Evolutionary conservation across 2,113 vertebrate species (phyloP).

Genomic region (Anoplopoma fimbria): DNA sequence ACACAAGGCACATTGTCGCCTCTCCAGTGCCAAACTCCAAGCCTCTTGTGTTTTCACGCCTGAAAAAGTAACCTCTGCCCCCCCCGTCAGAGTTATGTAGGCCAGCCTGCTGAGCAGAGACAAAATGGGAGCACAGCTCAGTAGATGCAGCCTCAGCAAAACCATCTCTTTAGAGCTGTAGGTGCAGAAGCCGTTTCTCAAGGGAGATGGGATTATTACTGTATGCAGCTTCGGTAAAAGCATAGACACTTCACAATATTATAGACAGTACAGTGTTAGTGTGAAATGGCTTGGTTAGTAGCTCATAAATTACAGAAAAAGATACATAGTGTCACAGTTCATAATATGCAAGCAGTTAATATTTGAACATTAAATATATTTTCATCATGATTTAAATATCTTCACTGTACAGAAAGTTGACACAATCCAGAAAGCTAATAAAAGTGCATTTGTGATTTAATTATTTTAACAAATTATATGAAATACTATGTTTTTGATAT

Average conservation of each 20-base stretch:
- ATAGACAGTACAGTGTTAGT: conserved; percentile 4
- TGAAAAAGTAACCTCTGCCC: conserved; percentile 42
- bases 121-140: conserved; percentile 57
- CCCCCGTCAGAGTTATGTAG: conserved; percentile 63
- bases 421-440: neutral
- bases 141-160: conserved; percentile 62
- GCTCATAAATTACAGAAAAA: neutral
- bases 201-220: conserved; percentile 26
- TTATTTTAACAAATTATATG: neutral
- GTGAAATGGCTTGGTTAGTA: neutral
- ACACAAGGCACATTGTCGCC: conserved; percentile 64
- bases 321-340: neutral
- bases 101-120: conserved; percentile 63
- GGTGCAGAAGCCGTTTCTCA: conserved; percentile 32
- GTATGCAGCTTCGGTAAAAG: conserved; percentile 32
- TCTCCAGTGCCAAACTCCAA: conserved; percentile 40
- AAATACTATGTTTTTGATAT: neutral
- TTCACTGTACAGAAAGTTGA: neutral
- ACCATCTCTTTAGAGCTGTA: conserved; percentile 29
- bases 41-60: conserved; percentile 51
- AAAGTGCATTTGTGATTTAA: conserved; percentile 23
- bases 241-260: neutral
- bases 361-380: conserved; percentile 9
- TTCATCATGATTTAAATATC: neutral
- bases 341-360: conserved; percentile 14